Conservation (phyloP, 1,140 invertebrate species). For the Procambarus clarkii region DNA sequence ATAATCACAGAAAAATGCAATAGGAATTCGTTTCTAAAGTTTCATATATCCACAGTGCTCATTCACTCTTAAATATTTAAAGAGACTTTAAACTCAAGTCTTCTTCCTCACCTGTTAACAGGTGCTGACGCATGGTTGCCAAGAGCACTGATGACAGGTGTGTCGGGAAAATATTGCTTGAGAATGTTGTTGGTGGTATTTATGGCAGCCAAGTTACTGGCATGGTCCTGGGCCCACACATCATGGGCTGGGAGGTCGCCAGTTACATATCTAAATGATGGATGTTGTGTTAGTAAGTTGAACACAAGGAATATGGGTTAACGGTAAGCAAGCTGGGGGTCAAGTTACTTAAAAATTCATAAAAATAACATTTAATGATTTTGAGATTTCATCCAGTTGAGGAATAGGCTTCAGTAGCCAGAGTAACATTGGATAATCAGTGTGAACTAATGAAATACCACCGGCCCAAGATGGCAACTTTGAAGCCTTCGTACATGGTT, state of each 20-base stretch:
- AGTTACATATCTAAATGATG: conserved; percentile 77
- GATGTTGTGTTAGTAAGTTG: conserved; percentile 85
- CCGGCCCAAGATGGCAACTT: too few species aligned
- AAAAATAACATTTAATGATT: too few species aligned
- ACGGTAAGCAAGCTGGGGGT: not conserved
- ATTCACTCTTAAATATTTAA: not conserved
- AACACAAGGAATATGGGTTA: conserved; percentile 74
- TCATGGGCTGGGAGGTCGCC: conserved; percentile 73
- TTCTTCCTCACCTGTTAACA: conserved; percentile 83
- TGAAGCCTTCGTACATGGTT: too few species aligned
- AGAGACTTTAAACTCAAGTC: not conserved
- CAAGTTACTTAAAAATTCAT: too few species aligned
- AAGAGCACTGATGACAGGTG: conserved; percentile 83
- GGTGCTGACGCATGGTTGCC: conserved; percentile 94
- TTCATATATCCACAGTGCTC: too few species aligned
- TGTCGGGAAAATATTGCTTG: conserved; percentile 80
- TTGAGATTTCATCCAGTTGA: too few species aligned
- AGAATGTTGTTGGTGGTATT: conserved; percentile 79
- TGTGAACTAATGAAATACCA: too few species aligned
- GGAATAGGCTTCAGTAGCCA: too few species aligned
- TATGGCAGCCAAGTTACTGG: conserved; percentile 82
- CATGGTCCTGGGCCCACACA: conserved; percentile 75
- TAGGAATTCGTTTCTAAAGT: too few species aligned
- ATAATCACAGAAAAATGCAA: too few species aligned
- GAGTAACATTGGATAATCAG: too few species aligned